A percentile compares a stretch with the other conserved stretches of the same genome.
phyloP scores from a whole-genome alignment of 1,140 invertebrate genomes.

The Apis florea region DNA sequence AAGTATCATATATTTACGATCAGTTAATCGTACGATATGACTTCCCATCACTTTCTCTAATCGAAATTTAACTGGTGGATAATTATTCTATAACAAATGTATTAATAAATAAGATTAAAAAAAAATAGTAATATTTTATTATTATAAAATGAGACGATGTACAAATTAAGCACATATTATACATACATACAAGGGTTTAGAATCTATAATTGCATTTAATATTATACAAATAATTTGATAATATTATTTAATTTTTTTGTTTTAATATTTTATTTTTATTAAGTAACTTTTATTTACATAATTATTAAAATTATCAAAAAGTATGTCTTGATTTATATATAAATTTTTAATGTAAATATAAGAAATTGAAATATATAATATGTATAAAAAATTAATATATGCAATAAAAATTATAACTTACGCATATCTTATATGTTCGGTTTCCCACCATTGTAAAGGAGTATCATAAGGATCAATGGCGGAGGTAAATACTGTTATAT shows the following conservation, averaged over 20 bases:
- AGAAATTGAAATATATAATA: neutral
- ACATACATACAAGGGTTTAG: too few species aligned
- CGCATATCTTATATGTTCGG: slow-evolving; percentile 52
- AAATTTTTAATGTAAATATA: neutral
- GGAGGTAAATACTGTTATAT: slow-evolving; percentile 3
- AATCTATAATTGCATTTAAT: neutral
- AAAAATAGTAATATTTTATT: neutral
- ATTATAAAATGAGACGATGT: too few species aligned
- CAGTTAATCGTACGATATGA: slow-evolving; percentile 49
- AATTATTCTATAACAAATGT: slow-evolving; percentile 22
- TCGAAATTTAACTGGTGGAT: slow-evolving; percentile 39
- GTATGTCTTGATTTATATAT: neutral
- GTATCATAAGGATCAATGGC: slow-evolving; percentile 17
- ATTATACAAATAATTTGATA: neutral
- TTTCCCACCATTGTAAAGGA: slow-evolving; percentile 51
- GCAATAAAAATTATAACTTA: slow-evolving; percentile 10
- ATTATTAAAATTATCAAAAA: neutral
- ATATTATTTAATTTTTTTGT: neutral
- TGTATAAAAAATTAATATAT: neutral
- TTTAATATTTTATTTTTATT: neutral
- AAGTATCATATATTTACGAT: slow-evolving; percentile 44
- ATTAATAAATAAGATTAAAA: neutral
- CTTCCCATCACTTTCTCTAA: slow-evolving; percentile 39
- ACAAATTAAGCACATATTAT: neutral
- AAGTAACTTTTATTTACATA: neutral